A percentile compares a stretch with the other conserved stretches of the same genome.
These are phyloP conservation scores for Alligator sinensis DNA, from an alignment of 2,113 vertebrate species.

Conservation along the genomic window DNA sequence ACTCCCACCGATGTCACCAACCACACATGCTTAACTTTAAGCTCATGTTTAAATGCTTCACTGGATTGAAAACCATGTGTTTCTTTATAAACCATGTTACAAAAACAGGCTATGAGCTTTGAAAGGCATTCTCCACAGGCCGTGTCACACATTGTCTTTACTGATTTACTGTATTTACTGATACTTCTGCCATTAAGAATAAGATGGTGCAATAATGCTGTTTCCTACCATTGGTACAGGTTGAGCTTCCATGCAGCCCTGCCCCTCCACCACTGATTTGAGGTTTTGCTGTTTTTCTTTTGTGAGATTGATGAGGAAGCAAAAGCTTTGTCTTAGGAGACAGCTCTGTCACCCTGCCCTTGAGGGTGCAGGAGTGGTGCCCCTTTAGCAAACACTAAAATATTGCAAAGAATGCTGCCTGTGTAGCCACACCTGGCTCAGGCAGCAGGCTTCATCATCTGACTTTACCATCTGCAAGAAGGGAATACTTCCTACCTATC, in stretches of 20 bases:
- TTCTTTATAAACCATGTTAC: not conserved
- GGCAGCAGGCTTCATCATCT: not conserved
- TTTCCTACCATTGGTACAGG: not conserved
- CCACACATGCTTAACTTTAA: not conserved
- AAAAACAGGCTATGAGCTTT: not conserved
- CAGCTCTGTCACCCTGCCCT: fast-evolving
- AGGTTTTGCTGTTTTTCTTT: not conserved
- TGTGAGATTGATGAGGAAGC: not conserved
- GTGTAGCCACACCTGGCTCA: not conserved
- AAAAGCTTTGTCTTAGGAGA: not conserved
- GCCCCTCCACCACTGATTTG: not conserved
- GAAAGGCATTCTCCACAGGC: not conserved
- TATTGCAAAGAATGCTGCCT: not conserved
- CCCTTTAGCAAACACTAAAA: not conserved
- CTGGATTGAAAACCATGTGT: not conserved
- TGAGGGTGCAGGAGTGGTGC: not conserved
- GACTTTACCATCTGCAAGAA: not conserved
- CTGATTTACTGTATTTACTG: too few species aligned
- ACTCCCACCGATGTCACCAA: not conserved
- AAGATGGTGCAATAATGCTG: not conserved
- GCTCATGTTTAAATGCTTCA: not conserved
- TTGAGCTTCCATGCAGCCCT: not conserved
- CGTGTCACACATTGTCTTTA: not conserved
- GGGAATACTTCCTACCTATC: not conserved
- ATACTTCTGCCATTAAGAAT: too few species aligned